Percentiles rank a stretch among this genome's conserved stretches.
phyloP scores from a whole-genome alignment of 2,797 vertebrate species.

The Pogonophryne albipinna region DNA sequence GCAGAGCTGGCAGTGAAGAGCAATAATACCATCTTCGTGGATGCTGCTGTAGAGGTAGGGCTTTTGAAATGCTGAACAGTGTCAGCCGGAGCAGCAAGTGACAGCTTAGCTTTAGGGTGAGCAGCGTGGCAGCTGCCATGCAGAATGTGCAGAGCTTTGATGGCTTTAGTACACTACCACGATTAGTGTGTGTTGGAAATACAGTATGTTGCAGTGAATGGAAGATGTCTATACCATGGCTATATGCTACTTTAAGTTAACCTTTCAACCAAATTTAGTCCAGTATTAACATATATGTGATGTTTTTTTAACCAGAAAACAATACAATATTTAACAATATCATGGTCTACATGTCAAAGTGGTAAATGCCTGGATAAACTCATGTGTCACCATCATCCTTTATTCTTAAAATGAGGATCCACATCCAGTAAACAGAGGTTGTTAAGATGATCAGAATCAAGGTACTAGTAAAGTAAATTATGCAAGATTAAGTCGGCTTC shows the following conservation, averaged over 20 bases:
- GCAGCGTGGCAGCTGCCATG: background rate
- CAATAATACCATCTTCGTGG: constrained; percentile 8
- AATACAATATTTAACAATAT: background rate
- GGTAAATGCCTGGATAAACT: background rate
- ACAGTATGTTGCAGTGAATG: background rate
- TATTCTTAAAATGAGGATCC: background rate
- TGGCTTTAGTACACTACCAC: background rate
- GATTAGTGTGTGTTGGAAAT: background rate
- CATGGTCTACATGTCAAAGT: background rate
- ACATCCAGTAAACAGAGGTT: background rate
- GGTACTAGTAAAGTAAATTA: background rate
- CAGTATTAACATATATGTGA: background rate
- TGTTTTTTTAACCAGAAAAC: background rate
- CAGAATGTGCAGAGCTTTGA: background rate
- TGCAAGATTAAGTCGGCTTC: background rate
- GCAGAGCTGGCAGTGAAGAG: constrained; percentile 6
- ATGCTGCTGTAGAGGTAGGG: constrained; percentile 17
- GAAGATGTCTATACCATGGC: background rate
- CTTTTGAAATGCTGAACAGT: constrained; percentile 8
- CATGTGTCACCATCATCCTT: background rate
- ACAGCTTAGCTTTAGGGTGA: constrained; percentile 24
- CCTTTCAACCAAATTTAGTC: background rate
- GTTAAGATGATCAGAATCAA: background rate
- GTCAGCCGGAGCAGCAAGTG: constrained; percentile 6
- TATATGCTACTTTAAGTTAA: background rate